Conservation (phyloP, 2,113 vertebrate genomes). For the Sapayoa aenigma region DNA sequence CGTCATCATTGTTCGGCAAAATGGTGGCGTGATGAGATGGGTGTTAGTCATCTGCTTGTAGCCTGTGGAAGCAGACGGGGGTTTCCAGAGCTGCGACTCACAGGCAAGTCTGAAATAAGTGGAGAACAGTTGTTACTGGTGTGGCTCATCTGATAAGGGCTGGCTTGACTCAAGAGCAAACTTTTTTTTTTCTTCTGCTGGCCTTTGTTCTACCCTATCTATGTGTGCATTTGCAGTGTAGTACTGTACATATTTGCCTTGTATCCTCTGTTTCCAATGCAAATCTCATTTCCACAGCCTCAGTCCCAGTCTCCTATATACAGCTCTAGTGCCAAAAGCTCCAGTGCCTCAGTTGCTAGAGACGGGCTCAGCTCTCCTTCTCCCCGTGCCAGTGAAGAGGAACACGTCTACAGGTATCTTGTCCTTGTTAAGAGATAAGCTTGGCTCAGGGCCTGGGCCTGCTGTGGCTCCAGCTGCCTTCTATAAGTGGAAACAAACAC, state of each 20-base stretch:
- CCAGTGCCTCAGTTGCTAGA: constrained; percentile 73
- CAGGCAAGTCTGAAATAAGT: neutral
- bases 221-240: neutral
- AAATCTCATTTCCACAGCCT: constrained; percentile 37
- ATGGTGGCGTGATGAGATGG: neutral
- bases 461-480: neutral
- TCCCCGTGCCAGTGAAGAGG: constrained; percentile 84
- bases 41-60: constrained; percentile 56
- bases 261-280: neutral
- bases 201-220: neutral
- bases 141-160: neutral
- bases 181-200: neutral
- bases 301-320: constrained; percentile 73
- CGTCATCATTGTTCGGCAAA: neutral
- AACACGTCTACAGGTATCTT: constrained; percentile 94
- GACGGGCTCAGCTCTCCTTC: constrained; percentile 79
- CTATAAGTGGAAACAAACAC: neutral
- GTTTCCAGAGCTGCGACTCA: constrained; percentile 24
- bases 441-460: neutral
- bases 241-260: neutral
- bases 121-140: neutral
- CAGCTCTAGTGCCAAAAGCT: constrained; percentile 78
- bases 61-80: neutral
- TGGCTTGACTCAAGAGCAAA: neutral
- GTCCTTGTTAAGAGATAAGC: neutral